Conservation (phyloP, 2,888 invertebrate genomes). For the Monoplex corrugatus region DNA sequence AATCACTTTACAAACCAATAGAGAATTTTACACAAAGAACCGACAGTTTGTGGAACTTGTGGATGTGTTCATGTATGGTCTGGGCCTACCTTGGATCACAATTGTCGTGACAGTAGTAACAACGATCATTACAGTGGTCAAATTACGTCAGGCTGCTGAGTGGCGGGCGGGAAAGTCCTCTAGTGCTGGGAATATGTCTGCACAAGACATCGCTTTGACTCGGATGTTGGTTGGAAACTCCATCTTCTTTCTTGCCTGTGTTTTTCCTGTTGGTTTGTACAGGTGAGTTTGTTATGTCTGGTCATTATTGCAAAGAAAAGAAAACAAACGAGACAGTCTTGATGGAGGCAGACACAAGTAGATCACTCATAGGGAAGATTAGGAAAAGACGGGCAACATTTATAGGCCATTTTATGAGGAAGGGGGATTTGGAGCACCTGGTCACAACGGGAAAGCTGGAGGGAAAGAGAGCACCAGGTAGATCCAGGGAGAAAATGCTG, state of each 20-base stretch:
- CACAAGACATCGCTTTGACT: neutral
- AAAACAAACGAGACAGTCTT: too few species aligned
- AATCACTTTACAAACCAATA: neutral
- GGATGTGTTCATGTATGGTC: neutral
- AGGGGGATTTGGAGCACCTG: too few species aligned
- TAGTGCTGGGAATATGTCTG: neutral
- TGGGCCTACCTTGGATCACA: neutral
- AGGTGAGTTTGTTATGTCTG: too few species aligned
- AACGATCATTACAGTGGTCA: neutral
- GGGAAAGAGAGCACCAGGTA: too few species aligned
- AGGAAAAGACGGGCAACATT: too few species aligned
- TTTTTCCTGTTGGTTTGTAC: neutral
- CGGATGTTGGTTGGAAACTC: neutral
- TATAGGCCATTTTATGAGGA: too few species aligned
- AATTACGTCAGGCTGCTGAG: neutral
- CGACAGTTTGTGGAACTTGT: neutral
- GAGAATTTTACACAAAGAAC: neutral
- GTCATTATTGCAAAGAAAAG: too few species aligned
- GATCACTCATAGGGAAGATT: too few species aligned
- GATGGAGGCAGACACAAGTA: too few species aligned
- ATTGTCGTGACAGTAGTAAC: neutral
- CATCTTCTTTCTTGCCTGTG: neutral
- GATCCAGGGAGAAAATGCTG: too few species aligned
- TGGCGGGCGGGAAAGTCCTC: slow-evolving; percentile 24
- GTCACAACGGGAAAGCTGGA: too few species aligned